phyloP scores from a whole-genome alignment of 92 coral and sea anemone species.

The Anthopleura xanthogrammica region DNA sequence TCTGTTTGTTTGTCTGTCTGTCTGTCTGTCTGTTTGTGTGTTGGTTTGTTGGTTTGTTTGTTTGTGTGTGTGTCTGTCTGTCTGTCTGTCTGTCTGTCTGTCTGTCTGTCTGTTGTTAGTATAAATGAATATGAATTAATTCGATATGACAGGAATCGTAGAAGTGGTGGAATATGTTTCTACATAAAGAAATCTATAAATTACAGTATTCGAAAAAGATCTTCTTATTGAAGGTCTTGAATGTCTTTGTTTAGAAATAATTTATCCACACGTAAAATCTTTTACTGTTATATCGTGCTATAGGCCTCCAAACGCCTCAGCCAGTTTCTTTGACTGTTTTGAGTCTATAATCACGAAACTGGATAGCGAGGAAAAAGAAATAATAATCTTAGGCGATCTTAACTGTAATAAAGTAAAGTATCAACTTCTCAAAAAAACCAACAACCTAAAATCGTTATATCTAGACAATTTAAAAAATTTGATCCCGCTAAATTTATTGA shows the following conservation, averaged over 20 bases:
- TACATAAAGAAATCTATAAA: conserved; percentile 6
- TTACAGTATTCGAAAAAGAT: conserved; percentile 2
- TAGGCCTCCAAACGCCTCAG: not conserved
- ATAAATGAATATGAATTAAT: not conserved
- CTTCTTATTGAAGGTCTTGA: not conserved
- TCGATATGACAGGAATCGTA: conserved; percentile 5
- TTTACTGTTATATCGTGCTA: conserved; percentile 2
- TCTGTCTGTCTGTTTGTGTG: too few relatives aligned
- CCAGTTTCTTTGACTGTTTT: not conserved
- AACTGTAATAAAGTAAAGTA: not conserved
- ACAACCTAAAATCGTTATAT: not conserved
- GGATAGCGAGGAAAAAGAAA: not conserved
- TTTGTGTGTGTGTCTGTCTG: too few relatives aligned
- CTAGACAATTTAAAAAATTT: not conserved
- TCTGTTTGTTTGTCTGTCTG: too few relatives aligned
- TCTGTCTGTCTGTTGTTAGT: not conserved
- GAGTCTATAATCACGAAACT: not conserved
- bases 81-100: too few relatives aligned
- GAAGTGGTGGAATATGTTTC: conserved; percentile 14
- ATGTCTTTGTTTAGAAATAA: conserved; percentile 9
- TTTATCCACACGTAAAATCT: not conserved
- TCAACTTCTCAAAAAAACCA: not conserved
- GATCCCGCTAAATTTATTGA: not conserved
- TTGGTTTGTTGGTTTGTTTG: too few relatives aligned
- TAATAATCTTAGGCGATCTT: not conserved